Conservation (phyloP, 2,888 invertebrate species). For the Omphaloscelis lunosa region DNA sequence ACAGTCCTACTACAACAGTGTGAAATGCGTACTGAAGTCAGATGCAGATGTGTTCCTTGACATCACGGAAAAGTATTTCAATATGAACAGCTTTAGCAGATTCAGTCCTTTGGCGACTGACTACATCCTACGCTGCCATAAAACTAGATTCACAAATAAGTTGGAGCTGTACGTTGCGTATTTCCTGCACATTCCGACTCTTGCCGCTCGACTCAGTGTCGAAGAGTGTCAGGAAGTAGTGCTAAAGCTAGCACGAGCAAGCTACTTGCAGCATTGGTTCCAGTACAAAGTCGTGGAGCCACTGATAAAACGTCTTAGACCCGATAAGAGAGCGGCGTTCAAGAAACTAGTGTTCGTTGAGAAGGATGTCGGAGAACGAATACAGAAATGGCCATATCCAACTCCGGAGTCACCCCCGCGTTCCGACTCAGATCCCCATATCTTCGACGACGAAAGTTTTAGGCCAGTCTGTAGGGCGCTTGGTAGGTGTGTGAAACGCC, state of each 20-base stretch:
- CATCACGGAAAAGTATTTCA: conserved; percentile 76
- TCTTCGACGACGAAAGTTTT: conserved; percentile 62
- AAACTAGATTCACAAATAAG: conserved; percentile 73
- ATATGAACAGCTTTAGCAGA: conserved; percentile 50
- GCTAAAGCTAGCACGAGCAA: conserved; percentile 73
- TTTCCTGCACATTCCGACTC: conserved; percentile 73
- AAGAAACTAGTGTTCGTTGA: conserved; percentile 77
- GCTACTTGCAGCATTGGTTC: conserved; percentile 74
- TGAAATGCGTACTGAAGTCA: conserved; percentile 74
- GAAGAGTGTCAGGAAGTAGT: conserved; percentile 76
- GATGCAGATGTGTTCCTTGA: conserved; percentile 75
- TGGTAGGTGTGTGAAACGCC: rapidly evolving
- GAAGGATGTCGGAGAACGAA: conserved; percentile 70
- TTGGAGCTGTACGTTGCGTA: conserved; percentile 75
- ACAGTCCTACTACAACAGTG: conserved; percentile 68
- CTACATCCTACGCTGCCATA: conserved; percentile 74
- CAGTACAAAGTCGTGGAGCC: conserved; percentile 77
- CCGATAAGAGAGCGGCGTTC: conserved; percentile 70
- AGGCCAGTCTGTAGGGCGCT: background rate
- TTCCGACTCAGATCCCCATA: conserved; percentile 5
- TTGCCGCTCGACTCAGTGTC: conserved; percentile 71
- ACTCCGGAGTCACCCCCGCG: conserved; percentile 51
- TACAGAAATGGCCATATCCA: conserved; percentile 73
- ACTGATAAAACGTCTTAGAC: conserved; percentile 73
- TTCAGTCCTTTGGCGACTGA: conserved; percentile 72